Evolutionary conservation across 92 coral and sea anemone genomes (phyloP), one percentile per base, ranked within the genome.

Genomic region (Epizoanthus scotinus): DNA sequence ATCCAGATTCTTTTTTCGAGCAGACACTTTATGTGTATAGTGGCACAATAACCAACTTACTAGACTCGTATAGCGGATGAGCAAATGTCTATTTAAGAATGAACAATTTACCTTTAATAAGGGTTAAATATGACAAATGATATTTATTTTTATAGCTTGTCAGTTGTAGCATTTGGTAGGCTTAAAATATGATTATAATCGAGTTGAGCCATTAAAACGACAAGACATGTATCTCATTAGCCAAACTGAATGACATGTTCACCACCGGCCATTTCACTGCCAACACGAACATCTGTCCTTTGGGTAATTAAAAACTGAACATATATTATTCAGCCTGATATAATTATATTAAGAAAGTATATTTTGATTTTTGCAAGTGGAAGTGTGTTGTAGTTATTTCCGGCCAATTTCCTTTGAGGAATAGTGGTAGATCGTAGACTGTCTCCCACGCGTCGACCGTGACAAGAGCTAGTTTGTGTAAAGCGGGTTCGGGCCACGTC

Each of bases 401-500:
- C 81, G 81, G 81, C 13, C 81, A 75, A 75, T 75, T 75, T 75
- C 81, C 68, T 75, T 75, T 58, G 31, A 21, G 52, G 81, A 75
- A 75, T 75, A 38, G 81, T 75, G 67, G 68, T 27, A 75, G 61
- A 58, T 75, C 56, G 60, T 59, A 8, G 14, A 9, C 7, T 31
- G 66, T 55, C 67, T 31, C 81, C 81, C 81, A 75, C 81, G 81
- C 81, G 59, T 67, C 40, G 24, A 19, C 40, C 67, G 61, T 36
- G 56, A 59, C 81, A 53, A 34, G 56, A 59, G 42, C 60, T n/a
- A 21, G 17, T 21, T 21, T 49, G 66, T n/a, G 49, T 56, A 59
- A 59, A 66, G 52, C 10, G 61, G 42, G 20, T 38, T 21, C 2
- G 58, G 8, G 40, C 55, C 68, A 75, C 81, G 68, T 60, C 68